Base-by-base conservation (phyloP, 2,888 invertebrate species). In the Smittia aterrima region DNA sequence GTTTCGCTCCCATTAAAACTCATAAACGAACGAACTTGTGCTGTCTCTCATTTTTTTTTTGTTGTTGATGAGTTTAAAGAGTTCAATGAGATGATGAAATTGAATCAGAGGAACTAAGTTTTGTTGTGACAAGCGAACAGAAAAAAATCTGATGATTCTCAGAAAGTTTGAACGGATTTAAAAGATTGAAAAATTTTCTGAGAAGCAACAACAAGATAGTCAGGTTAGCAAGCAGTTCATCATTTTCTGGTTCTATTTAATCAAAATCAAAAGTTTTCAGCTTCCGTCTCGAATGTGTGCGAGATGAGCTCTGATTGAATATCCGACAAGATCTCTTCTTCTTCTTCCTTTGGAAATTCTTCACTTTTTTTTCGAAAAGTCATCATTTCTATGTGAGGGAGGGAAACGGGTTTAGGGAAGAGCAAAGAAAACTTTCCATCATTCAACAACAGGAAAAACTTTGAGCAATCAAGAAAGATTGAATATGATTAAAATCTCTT, bases 381-480 rank as follows among this genome's bases (percentile, higher is more conserved):
- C 22, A 22, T 58, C 47, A 47, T 4, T 58, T 1, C 4, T 18
- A 18, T 58, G 58, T 18, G 18, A 7, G 18, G 16, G 58, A 58
- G 9, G 11, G 53, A 11, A 47, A 47, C 7, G 7, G 7, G 38
- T 38, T 38, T 11, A 47, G 4, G 47, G 16, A 47, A 47, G 62
- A 16, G 32, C 24, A 27, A 66, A 27, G 64, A 20, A 58, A 58
- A 20, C 20, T 58, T 58, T 58, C 18, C 58, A 58, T 58, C 58
- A 20, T 58, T 58, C 22, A 22, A 18, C 58, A 58, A 58, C 58
- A 58, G 58, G 58, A 58, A 58, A 47, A 54, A 53, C 54, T 70
- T 70, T 70, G 70, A 70, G 70, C 53, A 70, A 70, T 70, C 70
- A 70, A 70, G 70, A 53, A 54, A 53, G 41, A 70, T 25, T 27